Conservation (phyloP, 2,113 vertebrate genomes). For the Hippocampus guttulatus region DNA sequence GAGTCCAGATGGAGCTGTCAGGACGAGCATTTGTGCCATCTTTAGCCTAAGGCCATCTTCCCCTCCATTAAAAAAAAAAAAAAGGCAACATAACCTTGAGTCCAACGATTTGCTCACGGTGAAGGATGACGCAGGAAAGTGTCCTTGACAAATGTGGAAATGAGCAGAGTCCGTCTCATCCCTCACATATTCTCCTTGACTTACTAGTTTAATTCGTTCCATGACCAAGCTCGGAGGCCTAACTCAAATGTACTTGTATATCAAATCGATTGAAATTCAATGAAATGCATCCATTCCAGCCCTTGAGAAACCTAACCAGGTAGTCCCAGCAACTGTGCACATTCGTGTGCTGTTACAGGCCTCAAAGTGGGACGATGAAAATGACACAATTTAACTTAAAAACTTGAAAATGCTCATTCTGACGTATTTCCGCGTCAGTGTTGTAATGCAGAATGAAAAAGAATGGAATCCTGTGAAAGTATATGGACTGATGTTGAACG, state of each 20-base stretch:
- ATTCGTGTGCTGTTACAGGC: not conserved
- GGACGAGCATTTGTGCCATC: conserved; percentile 39
- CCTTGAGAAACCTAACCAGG: not conserved
- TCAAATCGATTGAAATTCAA: not conserved
- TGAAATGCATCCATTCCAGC: not conserved
- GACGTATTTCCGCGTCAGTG: too few species aligned
- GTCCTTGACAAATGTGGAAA: conserved; percentile 33
- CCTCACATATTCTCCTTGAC: conserved; percentile 20
- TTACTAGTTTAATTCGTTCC: not conserved
- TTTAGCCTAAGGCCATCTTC: conserved; percentile 34
- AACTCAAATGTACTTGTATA: not conserved
- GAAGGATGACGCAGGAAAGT: conserved; percentile 28
- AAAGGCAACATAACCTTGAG: conserved; percentile 47
- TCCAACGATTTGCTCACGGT: conserved; percentile 38
- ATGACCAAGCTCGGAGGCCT: not conserved
- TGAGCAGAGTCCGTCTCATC: conserved; percentile 5
- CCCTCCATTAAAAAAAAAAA: conserved; percentile 6
- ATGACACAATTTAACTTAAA: too few species aligned
- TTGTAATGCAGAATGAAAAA: too few species aligned
- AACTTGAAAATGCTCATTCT: too few species aligned
- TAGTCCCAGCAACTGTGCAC: not conserved
- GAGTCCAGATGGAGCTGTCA: conserved; percentile 63
- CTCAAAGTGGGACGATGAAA: too few species aligned
- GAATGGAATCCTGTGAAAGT: too few species aligned
- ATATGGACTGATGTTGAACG: too few species aligned